A percentile compares a stretch with the other conserved stretches of the same genome.
Evolutionary conservation across 2,888 invertebrate genomes (phyloP).

Genomic region (Drosophila infuscata): DNA sequence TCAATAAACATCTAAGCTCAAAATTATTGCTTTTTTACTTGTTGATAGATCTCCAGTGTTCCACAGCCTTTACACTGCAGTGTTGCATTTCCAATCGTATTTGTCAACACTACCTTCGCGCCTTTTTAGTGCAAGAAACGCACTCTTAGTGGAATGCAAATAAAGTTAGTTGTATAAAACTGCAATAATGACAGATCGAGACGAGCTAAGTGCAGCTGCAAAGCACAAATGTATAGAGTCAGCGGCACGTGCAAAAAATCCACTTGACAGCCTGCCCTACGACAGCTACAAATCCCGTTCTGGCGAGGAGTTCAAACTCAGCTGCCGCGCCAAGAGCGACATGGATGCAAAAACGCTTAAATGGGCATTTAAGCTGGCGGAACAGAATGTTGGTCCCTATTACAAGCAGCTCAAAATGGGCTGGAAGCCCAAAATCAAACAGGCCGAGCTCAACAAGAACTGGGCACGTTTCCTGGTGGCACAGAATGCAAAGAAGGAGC

Average conservation of each 20-base stretch:
- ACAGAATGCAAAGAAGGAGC: constrained; percentile 85
- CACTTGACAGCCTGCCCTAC: constrained; percentile 76
- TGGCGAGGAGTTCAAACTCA: constrained; percentile 72
- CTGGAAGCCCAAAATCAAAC: constrained; percentile 89
- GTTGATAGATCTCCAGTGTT: constrained; percentile 40
- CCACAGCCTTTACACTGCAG: constrained; percentile 4
- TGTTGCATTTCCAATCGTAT: constrained; percentile 16
- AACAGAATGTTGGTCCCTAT: constrained; percentile 82
- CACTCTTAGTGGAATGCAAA: background rate
- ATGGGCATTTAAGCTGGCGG: constrained; percentile 85
- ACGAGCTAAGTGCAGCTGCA: constrained; percentile 67
- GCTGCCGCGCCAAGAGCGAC: constrained; percentile 80
- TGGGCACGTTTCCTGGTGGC: constrained; percentile 88
- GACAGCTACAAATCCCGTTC: constrained; percentile 64
- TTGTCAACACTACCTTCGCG: constrained; percentile 45
- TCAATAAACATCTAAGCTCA: background rate
- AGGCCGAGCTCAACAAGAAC: constrained; percentile 88
- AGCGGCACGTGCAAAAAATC: constrained; percentile 82
- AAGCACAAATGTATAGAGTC: constrained; percentile 84
- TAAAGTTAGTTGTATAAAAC: background rate
- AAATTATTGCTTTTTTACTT: constrained; percentile 42
- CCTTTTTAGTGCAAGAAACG: constrained; percentile 35
- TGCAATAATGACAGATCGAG: constrained; percentile 69
- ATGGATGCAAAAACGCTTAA: constrained; percentile 82
- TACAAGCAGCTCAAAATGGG: constrained; percentile 86